Evolutionary conservation across 2,797 vertebrate genomes (phyloP).

Genomic region (Anabacerthia variegaticeps): DNA sequence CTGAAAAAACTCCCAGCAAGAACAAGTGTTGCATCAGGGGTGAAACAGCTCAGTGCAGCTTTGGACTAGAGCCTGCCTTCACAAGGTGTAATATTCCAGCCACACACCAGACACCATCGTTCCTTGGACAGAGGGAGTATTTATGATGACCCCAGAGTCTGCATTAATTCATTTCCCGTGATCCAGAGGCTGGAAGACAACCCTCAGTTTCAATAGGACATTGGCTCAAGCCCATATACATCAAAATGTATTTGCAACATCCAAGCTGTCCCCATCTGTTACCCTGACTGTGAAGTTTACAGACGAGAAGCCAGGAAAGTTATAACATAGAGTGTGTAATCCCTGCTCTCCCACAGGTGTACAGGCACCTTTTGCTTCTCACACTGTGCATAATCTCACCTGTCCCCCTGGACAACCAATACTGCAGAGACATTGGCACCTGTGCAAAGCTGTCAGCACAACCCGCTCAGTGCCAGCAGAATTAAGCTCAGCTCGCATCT

Average conservation of each 20-base stretch:
- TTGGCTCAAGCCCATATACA: background rate
- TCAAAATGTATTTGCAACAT: constrained; percentile 16
- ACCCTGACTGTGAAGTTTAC: background rate
- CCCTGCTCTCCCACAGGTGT: background rate
- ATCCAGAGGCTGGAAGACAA: constrained; percentile 10
- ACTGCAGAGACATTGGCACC: background rate
- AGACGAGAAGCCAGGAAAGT: constrained; percentile 13
- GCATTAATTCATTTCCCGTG: background rate
- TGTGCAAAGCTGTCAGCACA: background rate
- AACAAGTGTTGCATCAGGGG: background rate
- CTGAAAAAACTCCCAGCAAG: background rate
- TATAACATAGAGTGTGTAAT: background rate
- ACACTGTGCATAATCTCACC: background rate
- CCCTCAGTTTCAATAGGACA: background rate
- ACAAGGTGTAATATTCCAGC: background rate
- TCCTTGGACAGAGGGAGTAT: background rate
- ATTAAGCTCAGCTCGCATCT: background rate
- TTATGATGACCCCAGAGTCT: constrained; percentile 10
- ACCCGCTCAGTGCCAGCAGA: background rate
- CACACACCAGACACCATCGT: background rate
- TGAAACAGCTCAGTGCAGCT: background rate
- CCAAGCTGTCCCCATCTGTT: constrained; percentile 55
- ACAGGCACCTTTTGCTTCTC: background rate
- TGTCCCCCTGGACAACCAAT: background rate
- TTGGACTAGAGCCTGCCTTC: background rate